These are phyloP conservation scores for Volucella zonaria DNA, from an alignment of 2,888 invertebrate species.

Conservation along the genomic window DNA sequence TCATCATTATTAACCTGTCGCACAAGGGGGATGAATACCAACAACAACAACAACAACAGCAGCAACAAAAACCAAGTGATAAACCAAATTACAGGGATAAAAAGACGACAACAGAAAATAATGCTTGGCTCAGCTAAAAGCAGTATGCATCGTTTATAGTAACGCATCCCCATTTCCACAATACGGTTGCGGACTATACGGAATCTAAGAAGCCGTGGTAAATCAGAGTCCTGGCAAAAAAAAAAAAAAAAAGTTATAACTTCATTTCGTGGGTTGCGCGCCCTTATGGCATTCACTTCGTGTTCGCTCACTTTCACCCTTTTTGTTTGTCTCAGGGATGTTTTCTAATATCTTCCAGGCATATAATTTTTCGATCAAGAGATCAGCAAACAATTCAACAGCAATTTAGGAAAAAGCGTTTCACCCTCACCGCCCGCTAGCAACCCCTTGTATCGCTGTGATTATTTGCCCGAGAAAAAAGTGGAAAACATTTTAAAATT, in stretches of 20 bases:
- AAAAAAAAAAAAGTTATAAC: slow-evolving; percentile 67
- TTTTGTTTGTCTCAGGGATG: slow-evolving; percentile 71
- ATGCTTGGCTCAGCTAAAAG: slow-evolving; percentile 57
- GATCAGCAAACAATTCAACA: slow-evolving; percentile 78
- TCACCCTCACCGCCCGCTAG: slow-evolving; percentile 16
- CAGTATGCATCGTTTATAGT: slow-evolving; percentile 45
- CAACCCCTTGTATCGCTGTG: background rate
- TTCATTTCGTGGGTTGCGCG: slow-evolving; percentile 67
- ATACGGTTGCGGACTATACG: too few species aligned
- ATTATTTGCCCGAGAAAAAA: slow-evolving; percentile 46
- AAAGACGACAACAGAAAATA: slow-evolving; percentile 70
- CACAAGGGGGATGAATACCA: slow-evolving; percentile 60
- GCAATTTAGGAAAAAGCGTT: slow-evolving; percentile 71
- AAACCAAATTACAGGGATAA: slow-evolving; percentile 73
- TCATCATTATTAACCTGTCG: slow-evolving; percentile 73
- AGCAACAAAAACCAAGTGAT: slow-evolving; percentile 67
- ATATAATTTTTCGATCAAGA: slow-evolving; percentile 80
- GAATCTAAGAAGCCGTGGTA: slow-evolving; percentile 11
- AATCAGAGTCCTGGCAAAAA: slow-evolving; percentile 53
- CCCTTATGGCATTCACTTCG: slow-evolving; percentile 54
- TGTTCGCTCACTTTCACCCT: slow-evolving; percentile 64
- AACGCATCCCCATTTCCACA: slow-evolving; percentile 25
- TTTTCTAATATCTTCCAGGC: slow-evolving; percentile 77
- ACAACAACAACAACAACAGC: slow-evolving; percentile 48
- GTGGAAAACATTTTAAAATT: slow-evolving; percentile 66